Evolutionary conservation across 2,113 vertebrate genomes (phyloP).

Genomic region (Columba janthina): DNA sequence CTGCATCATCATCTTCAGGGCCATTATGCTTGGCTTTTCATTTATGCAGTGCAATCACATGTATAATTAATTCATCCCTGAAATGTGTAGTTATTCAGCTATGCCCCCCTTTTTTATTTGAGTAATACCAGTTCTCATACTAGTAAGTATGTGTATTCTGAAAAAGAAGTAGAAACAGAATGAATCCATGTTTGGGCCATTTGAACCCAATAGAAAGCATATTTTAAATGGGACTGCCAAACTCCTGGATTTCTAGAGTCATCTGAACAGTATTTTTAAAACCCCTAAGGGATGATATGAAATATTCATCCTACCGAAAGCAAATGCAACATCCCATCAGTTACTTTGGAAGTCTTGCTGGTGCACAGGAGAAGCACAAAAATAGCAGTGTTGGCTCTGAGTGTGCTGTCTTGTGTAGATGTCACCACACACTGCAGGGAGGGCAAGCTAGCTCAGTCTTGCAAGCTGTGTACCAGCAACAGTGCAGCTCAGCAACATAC

Average conservation of each 20-base stretch:
- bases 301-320: not conserved
- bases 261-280: not conserved
- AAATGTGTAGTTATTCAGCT: not conserved
- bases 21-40: not conserved
- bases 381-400: too few species aligned
- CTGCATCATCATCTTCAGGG: not conserved
- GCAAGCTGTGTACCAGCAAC: accelerated
- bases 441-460: not conserved
- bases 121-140: not conserved
- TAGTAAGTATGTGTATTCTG: not conserved
- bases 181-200: not conserved
- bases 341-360: not conserved
- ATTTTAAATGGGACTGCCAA: not conserved
- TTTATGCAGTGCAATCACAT: not conserved
- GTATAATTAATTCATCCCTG: not conserved
- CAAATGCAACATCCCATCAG: not conserved
- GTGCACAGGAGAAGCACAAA: not conserved
- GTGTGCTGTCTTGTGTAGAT: not conserved
- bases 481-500: not conserved
- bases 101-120: not conserved
- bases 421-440: accelerated
- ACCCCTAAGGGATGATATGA: not conserved
- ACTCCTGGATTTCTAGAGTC: not conserved
- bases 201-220: not conserved
- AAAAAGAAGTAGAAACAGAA: not conserved